A percentile compares a stretch with the other conserved stretches of the same genome.
Conservation (phyloP, 2,797 vertebrate species). For the Tangara arthus region DNA sequence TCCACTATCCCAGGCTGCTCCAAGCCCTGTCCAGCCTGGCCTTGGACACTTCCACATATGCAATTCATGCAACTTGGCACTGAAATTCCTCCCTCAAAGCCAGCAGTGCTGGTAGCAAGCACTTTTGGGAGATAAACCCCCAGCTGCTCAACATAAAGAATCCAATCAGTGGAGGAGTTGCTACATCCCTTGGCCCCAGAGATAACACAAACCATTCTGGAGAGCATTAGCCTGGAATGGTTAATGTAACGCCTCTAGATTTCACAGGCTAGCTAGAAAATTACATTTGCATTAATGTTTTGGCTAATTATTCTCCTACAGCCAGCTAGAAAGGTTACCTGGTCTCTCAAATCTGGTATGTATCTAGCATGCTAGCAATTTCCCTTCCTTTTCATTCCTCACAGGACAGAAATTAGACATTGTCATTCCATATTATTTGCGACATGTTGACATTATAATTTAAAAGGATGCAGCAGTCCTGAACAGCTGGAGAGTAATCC, state of each 20-base stretch:
- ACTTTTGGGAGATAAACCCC: not conserved
- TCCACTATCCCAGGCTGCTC: not conserved
- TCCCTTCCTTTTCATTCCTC: slow-evolving; percentile 60
- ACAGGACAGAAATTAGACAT: slow-evolving; percentile 68
- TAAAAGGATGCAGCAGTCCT: slow-evolving; percentile 66
- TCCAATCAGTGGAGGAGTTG: not conserved
- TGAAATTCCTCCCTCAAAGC: not conserved
- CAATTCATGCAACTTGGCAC: not conserved
- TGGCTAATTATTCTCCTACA: slow-evolving; percentile 23
- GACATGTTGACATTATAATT: slow-evolving; percentile 67
- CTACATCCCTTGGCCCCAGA: not conserved
- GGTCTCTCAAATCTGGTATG: slow-evolving; percentile 2
- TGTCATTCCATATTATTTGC: slow-evolving; percentile 54
- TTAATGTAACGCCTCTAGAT: not conserved
- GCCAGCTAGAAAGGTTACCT: slow-evolving; percentile 25
- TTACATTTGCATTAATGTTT: not conserved
- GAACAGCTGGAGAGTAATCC: slow-evolving; percentile 71
- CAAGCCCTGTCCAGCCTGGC: not conserved
- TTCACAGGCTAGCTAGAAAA: not conserved
- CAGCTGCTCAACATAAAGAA: not conserved
- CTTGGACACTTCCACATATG: not conserved
- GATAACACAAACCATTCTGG: not conserved
- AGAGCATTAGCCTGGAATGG: not conserved
- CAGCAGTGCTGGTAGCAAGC: not conserved
- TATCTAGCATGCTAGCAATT: slow-evolving; percentile 39